These are phyloP conservation scores for Polyommatus icarus DNA, from an alignment of 2,888 invertebrate species.

Conservation along the genomic window DNA sequence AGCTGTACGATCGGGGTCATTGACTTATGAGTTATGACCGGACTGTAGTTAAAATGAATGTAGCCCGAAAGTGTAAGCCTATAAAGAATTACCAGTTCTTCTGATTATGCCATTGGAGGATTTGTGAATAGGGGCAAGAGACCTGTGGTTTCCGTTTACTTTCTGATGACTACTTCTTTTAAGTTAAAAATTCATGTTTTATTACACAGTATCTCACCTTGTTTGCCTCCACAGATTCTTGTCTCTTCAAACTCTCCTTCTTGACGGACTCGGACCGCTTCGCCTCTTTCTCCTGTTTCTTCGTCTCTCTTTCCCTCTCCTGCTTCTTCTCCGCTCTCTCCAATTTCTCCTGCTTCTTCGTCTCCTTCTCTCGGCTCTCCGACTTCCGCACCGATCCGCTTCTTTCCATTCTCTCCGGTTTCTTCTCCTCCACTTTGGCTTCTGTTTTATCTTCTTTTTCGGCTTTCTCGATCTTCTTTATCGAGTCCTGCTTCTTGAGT, in stretches of 20 bases:
- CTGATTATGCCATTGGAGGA: no score
- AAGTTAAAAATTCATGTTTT: no score
- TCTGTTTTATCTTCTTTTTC: constrained; percentile 49
- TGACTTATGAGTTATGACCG: no score
- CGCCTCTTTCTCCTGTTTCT: constrained; percentile 54
- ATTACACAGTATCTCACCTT: constrained; percentile 51
- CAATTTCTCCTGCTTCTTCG: constrained; percentile 60
- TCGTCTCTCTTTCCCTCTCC: constrained; percentile 47
- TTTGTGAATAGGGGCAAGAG: no score
- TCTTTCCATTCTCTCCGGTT: constrained; percentile 47
- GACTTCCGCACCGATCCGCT: constrained; percentile 52
- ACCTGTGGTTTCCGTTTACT: no score
- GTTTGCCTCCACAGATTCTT: constrained; percentile 65
- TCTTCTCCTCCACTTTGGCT: constrained; percentile 47
- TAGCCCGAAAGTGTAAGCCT: no score
- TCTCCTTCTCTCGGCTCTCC: constrained; percentile 51
- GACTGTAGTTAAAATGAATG: no score
- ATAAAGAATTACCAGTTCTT: no score
- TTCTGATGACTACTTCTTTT: no score
- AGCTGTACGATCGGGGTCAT: no score
- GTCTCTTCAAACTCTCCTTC: constrained; percentile 64
- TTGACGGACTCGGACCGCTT: constrained; percentile 63
- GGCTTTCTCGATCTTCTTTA: constrained; percentile 55
- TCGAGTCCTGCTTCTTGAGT: constrained; percentile 49
- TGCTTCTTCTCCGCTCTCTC: constrained; percentile 57